phyloP scores from a whole-genome alignment of 2,113 vertebrate genomes.

The Eulacestoma nigropectus region DNA sequence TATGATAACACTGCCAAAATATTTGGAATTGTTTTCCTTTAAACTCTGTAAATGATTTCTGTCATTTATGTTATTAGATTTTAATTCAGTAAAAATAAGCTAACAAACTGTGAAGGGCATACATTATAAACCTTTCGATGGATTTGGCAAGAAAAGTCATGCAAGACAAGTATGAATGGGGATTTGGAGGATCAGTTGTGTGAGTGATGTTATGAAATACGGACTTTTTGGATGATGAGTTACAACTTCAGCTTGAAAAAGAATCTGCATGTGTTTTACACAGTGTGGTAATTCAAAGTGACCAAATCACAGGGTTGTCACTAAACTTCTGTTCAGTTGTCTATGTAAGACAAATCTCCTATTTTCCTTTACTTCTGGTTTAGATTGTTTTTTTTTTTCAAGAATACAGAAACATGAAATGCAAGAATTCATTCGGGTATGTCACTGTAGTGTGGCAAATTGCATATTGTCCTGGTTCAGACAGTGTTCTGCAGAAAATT shows the following conservation, averaged over 20 bases:
- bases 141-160: background rate
- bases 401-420: background rate
- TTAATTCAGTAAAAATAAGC: background rate
- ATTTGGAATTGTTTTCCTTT: background rate
- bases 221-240: background rate
- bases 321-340: background rate
- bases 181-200: background rate
- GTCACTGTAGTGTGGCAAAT: background rate
- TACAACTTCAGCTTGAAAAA: background rate
- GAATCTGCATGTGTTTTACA: background rate
- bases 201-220: background rate
- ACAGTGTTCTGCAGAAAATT: background rate
- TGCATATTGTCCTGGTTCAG: background rate
- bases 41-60: background rate
- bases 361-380: background rate
- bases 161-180: background rate
- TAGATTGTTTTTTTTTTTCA: background rate
- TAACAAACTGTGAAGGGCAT: background rate
- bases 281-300: background rate
- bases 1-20: background rate
- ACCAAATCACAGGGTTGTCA: background rate
- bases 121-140: background rate
- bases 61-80: background rate
- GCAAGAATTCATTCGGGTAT: background rate
- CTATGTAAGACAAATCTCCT: background rate